These are phyloP conservation scores for Loris lydekkerianus DNA, from an alignment of 2,797 vertebrate species.

Conservation along the genomic window DNA sequence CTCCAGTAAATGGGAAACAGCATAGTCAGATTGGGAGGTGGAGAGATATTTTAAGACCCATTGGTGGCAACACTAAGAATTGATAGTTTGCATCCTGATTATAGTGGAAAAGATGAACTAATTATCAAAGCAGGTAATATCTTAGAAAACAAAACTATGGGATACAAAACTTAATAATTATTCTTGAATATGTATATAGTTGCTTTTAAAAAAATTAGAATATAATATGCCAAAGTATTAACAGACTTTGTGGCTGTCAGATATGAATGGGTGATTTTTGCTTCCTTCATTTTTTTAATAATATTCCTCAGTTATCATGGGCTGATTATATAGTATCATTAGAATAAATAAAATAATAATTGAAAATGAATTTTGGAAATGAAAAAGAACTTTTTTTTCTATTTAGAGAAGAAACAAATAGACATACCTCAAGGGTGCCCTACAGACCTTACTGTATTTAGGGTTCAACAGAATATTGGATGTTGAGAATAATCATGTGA, in stretches of 20 bases:
- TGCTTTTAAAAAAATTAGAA: not conserved
- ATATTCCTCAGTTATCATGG: not conserved
- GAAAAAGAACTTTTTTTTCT: not conserved
- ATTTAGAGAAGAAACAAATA: constrained; percentile 34
- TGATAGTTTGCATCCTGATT: not conserved
- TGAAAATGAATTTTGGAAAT: constrained; percentile 19
- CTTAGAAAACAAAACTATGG: not conserved
- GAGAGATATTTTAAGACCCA: not conserved
- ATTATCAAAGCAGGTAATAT: constrained; percentile 30
- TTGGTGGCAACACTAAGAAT: not conserved
- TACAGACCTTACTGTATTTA: constrained; percentile 23
- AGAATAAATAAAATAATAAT: constrained; percentile 49
- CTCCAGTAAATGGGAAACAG: not conserved
- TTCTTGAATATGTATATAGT: not conserved
- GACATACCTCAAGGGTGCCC: not conserved
- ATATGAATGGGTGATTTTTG: not conserved
- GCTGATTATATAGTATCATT: not conserved
- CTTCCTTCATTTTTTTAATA: not conserved
- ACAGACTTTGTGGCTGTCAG: not conserved
- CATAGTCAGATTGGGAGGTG: not conserved
- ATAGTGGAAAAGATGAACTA: constrained; percentile 34
- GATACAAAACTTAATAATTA: constrained; percentile 14
- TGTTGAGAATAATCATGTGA: constrained; percentile 43
- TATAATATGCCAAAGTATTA: constrained; percentile 38
- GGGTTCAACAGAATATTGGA: constrained; percentile 17